phyloP scores from a whole-genome alignment of 2,113 vertebrate genomes.

The Sapayoa aenigma region DNA sequence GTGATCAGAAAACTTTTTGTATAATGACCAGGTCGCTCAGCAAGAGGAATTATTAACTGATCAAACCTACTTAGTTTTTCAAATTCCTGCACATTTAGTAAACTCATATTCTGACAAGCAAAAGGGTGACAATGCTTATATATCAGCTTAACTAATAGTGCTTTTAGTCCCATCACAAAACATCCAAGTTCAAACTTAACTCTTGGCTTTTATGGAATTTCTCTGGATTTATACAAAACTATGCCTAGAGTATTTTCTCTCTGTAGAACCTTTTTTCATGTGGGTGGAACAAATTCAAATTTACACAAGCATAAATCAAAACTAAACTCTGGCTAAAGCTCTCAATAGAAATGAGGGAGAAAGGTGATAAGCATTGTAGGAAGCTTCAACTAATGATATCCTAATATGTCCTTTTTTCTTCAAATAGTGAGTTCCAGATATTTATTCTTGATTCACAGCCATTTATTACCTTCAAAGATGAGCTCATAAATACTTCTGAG shows the following conservation, averaged over 20 bases:
- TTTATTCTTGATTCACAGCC: neutral
- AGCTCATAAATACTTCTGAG: neutral
- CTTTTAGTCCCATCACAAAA: neutral
- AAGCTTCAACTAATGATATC: neutral
- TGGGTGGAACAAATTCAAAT: neutral
- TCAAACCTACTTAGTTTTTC: neutral
- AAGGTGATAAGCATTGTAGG: neutral
- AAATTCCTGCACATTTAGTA: neutral
- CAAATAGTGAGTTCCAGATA: neutral
- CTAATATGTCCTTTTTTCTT: neutral
- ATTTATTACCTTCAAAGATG: neutral
- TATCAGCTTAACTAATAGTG: neutral
- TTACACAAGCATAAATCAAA: conserved; percentile 5
- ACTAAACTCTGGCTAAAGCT: neutral
- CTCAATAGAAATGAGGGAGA: neutral
- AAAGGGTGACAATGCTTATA: neutral
- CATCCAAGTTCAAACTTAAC: neutral
- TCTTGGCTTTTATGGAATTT: neutral
- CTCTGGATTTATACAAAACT: neutral
- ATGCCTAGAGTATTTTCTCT: neutral
- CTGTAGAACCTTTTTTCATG: neutral
- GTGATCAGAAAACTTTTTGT: neutral
- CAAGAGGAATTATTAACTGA: neutral
- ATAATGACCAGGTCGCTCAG: neutral
- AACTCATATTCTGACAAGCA: neutral